Percentiles rank a stretch among this genome's conserved stretches.
Conservation (phyloP, 2,113 vertebrate genomes). For the Channa argus region DNA sequence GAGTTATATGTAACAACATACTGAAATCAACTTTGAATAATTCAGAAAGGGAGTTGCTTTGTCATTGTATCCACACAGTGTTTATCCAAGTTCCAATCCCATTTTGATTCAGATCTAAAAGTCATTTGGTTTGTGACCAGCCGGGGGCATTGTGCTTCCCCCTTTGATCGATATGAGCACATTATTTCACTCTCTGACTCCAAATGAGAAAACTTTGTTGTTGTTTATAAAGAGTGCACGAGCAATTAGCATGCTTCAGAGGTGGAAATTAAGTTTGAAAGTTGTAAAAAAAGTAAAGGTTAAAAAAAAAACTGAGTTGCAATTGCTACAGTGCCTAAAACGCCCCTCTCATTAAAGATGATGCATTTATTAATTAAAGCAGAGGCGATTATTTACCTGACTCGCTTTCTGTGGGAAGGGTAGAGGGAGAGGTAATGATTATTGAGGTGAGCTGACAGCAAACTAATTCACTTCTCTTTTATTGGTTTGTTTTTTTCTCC, state of each 20-base stretch:
- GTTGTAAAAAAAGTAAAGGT: slow-evolving; percentile 21
- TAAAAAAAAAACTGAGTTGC: slow-evolving; percentile 44
- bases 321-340: slow-evolving; percentile 38
- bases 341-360: slow-evolving; percentile 59
- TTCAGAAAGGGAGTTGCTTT: background rate
- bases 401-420: slow-evolving; percentile 29
- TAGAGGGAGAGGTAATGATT: slow-evolving; percentile 45
- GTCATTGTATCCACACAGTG: slow-evolving; percentile 1
- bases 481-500: slow-evolving; percentile 65
- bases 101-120: slow-evolving; percentile 47
- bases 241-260: slow-evolving; percentile 64
- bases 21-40: background rate
- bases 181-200: slow-evolving; percentile 41
- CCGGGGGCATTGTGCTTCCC: slow-evolving; percentile 46
- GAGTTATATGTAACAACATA: background rate
- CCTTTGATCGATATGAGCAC: slow-evolving; percentile 51
- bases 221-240: slow-evolving; percentile 38
- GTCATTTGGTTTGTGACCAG: slow-evolving; percentile 55
- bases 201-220: slow-evolving; percentile 67
- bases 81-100: slow-evolving; percentile 5
- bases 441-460: slow-evolving; percentile 47
- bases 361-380: slow-evolving; percentile 75
- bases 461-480: slow-evolving; percentile 56
- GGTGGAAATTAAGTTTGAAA: slow-evolving; percentile 64
- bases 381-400: slow-evolving; percentile 61